Base-by-base conservation (phyloP, 1,140 invertebrate species). In the Drosophila ohnishii region DNA sequence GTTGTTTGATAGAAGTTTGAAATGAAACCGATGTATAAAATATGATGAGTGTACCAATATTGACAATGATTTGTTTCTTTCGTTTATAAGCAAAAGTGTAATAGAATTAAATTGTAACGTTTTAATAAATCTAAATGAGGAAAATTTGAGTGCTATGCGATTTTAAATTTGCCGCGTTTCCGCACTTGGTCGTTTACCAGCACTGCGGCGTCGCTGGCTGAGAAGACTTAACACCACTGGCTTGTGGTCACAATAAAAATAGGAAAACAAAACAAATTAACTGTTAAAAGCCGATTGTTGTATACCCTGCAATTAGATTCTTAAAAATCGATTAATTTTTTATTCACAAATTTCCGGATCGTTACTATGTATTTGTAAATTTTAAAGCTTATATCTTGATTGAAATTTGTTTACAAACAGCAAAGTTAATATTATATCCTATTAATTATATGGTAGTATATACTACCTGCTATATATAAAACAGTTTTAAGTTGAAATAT, bases 51-150 rank as follows among this genome's bases (percentile, higher is more conserved):
- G 84, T 88, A 88, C 66, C 85, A 84, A 89, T 55, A 55, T 89
- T 88, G 84, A 88, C 85, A 78, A 88, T 80, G 85, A 87, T 89
- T 88, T 88, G 84, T 88, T 88, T 88, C 85, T 84, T 88, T 88
- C 85, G 80, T 88, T 88, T 88, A 84, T 89, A 89, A 88, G 85
- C 74, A 88, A 88, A 87, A 89, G 84, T 88, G 84, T 88, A 88
- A 88, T 88, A 88, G 84, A 78, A 75, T 88, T 88, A 80, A 84
- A 89, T 87, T 88, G 85, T 88, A 88, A 88, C 80, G 80, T 88
- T 88, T 89, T 88, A 88, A 88, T 88, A 84, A 84, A 84, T 66
- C 62, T 70, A 88, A 88, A 80, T 35, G 50, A 77, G 66, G 61
- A 71, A 76, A 80, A 80, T 42, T 53, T 25, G 40, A 39, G 0